phyloP scores from a whole-genome alignment of 2,888 invertebrate genomes.

The Polietes domitor region DNA sequence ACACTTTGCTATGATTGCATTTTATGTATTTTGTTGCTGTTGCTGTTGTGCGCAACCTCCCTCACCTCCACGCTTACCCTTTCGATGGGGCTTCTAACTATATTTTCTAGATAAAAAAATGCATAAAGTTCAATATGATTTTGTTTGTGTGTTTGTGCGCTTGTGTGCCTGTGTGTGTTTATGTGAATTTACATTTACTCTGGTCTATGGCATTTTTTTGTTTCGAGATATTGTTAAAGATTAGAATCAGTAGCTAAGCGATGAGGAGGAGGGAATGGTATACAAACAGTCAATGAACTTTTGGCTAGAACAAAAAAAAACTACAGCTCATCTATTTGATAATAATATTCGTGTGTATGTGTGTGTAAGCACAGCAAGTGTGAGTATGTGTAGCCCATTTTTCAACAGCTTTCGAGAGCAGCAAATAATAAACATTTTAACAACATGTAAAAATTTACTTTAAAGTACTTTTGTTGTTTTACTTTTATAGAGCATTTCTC shows the following conservation, averaged over 20 bases:
- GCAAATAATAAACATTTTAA: neutral
- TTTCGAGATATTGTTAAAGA: neutral
- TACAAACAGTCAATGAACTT: constrained; percentile 33
- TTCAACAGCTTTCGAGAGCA: neutral
- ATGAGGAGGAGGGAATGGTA: neutral
- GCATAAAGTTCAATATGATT: constrained; percentile 30
- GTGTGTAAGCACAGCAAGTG: neutral
- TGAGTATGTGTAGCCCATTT: neutral
- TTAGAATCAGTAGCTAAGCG: neutral
- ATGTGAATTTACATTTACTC: constrained; percentile 21
- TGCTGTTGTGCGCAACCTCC: constrained; percentile 18
- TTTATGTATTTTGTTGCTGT: constrained; percentile 4
- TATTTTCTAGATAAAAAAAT: constrained; percentile 23
- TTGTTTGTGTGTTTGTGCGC: neutral
- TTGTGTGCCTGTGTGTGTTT: neutral
- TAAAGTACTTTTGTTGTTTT: neutral
- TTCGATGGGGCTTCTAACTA: constrained; percentile 12
- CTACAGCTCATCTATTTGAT: neutral
- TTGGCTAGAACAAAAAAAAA: constrained; percentile 1
- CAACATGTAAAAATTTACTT: neutral
- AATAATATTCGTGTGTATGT: neutral
- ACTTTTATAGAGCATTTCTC: neutral
- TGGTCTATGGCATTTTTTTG: constrained; percentile 11
- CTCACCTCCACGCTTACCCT: constrained; percentile 3
- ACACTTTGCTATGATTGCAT: neutral